These are phyloP conservation scores for Bergia sp. DNA, from an alignment of 92 coral and sea anemone genomes.

Conservation along the genomic window DNA sequence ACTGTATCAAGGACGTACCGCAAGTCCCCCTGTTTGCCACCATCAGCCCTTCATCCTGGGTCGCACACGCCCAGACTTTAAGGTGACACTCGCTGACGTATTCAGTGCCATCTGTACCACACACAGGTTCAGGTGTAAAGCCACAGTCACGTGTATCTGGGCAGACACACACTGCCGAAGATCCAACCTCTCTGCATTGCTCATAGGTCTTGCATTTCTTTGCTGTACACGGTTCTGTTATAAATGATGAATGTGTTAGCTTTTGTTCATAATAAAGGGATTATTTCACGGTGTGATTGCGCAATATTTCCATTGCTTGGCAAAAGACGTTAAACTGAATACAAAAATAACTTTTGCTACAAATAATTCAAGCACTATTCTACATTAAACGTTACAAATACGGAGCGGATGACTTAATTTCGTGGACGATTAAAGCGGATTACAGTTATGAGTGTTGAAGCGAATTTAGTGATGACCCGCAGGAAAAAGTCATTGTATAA, in stretches of 20 bases:
- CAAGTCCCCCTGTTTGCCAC: conserved; percentile 78
- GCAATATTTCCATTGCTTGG: no score
- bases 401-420: no score
- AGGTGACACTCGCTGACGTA: conserved; percentile 91
- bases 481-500: no score
- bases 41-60: conserved; percentile 50
- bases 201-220: conserved; percentile 74
- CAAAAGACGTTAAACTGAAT: not conserved
- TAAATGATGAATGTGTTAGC: not conserved
- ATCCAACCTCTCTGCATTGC: conserved; percentile 63
- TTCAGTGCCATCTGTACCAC: conserved; percentile 84
- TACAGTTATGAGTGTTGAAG: no score
- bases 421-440: no score
- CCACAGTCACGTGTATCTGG: conserved; percentile 83
- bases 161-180: conserved; percentile 77
- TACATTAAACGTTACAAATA: no score
- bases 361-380: no score
- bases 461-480: no score
- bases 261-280: not conserved
- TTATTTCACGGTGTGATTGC: no score
- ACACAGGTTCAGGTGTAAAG: conserved; percentile 77
- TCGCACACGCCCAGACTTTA: conserved; percentile 75
- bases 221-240: conserved; percentile 74
- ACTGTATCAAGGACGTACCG: conserved; percentile 56
- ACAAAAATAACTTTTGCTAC: no score